Percentiles rank a stretch among this genome's conserved stretches.
Conservation (phyloP, 2,113 vertebrate species). For the Cyanoramphus novaezelandiae region DNA sequence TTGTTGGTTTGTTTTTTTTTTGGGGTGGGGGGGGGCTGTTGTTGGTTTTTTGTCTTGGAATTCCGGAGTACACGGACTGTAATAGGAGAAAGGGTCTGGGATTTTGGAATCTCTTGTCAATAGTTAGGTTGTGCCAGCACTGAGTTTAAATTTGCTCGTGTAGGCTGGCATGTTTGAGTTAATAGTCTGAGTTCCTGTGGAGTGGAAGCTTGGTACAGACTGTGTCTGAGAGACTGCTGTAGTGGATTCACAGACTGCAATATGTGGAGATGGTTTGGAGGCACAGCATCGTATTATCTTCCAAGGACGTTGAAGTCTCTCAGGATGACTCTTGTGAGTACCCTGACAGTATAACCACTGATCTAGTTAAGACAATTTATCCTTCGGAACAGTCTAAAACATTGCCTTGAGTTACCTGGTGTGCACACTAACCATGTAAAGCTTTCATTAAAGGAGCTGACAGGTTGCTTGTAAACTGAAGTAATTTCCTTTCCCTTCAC, state of each 20-base stretch:
- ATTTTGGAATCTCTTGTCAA: not conserved
- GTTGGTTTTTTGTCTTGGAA: not conserved
- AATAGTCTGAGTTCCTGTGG: not conserved
- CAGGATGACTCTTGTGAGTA: not conserved
- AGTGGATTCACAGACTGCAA: not conserved
- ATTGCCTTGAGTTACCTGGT: not conserved
- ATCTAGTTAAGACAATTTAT: conserved; percentile 7
- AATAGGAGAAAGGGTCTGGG: not conserved
- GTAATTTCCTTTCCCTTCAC: not conserved
- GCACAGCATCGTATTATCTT: not conserved
- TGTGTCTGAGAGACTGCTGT: not conserved
- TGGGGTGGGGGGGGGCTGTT: too few species aligned
- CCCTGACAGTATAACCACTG: conserved; percentile 3
- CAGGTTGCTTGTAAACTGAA: conserved; percentile 38
- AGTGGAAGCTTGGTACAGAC: not conserved
- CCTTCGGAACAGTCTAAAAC: not conserved
- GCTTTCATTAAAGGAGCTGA: conserved; percentile 30
- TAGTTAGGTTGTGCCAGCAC: not conserved
- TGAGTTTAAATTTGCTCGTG: not conserved
- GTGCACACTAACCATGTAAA: not conserved
- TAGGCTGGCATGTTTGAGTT: not conserved
- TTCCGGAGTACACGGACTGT: not conserved
- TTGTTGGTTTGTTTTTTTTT: not conserved
- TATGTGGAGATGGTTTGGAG: not conserved
- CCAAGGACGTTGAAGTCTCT: not conserved